Percentiles rank a stretch among this genome's conserved stretches.
Evolutionary conservation across 37 sponge, comb jelly and placozoan species (phyloP).

Genomic region (Halichondria panicea): DNA sequence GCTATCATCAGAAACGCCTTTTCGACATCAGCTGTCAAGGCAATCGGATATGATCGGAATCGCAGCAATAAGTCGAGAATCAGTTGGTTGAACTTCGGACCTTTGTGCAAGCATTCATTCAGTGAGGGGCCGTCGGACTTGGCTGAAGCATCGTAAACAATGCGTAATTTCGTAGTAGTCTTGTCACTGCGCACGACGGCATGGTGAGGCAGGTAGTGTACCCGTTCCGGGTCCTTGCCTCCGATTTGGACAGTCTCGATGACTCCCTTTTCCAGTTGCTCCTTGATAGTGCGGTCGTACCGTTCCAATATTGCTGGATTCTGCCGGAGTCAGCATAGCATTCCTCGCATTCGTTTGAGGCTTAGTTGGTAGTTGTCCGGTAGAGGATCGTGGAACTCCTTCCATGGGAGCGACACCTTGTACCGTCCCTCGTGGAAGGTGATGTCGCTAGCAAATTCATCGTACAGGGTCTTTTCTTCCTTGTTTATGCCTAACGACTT

Average conservation of each 20-base stretch:
- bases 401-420: constrained; percentile 36
- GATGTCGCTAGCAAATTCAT: constrained; percentile 10
- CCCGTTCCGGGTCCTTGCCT: background rate
- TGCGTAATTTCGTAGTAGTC: constrained; percentile 28
- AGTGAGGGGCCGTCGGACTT: constrained; percentile 17
- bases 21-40: constrained; percentile 35
- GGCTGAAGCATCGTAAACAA: constrained; percentile 37
- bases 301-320: constrained; percentile 19
- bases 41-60: constrained; percentile 30
- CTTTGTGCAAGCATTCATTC: constrained; percentile 44
- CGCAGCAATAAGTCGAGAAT: constrained; percentile 31
- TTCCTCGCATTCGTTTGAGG: constrained; percentile 14
- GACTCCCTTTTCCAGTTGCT: constrained; percentile 30
- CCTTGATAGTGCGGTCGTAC: constrained; percentile 33
- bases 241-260: constrained; percentile 3
- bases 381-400: constrained; percentile 24
- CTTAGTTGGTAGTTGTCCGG: constrained; percentile 27
- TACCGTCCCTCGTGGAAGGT: constrained; percentile 27
- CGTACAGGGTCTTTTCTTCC: constrained; percentile 11
- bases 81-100: constrained; percentile 23
- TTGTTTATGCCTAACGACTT: constrained; percentile 27
- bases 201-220: constrained; percentile 50
- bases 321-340: constrained; percentile 11
- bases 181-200: constrained; percentile 24
- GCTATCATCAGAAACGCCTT: constrained; percentile 44